Evolutionary conservation across 2,797 vertebrate genomes (phyloP), one percentile per base, ranked within the genome.

Genomic region (Kryptolebias ocellatus): DNA sequence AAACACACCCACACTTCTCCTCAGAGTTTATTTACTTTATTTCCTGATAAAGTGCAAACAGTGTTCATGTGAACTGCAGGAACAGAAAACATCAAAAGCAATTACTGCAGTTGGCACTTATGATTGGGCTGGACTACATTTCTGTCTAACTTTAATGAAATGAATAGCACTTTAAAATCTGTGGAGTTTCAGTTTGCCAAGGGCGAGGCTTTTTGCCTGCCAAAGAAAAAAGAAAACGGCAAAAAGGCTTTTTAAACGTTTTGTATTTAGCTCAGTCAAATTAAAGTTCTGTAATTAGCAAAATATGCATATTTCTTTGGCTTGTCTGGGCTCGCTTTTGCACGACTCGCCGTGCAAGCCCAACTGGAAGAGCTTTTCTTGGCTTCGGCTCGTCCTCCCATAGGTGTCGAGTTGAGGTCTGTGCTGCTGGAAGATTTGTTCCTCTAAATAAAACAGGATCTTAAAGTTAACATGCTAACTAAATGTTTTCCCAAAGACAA

Each of bases 401-500:
- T 49, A 70, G 78, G 80, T 80, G 67, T 60, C 5, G 58, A 83
- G 74, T 39, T 73, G 66, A 72, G 76, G 79, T 87, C 85, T 76
- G 75, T 64, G 83, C 71, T 76, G 74, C 77, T 71, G 79, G 72
- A 81, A 83, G 82, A 81, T 85, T 87, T 86, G 68, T 80, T 83
- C 81, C 63, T 79, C 70, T 84, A 80, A 88, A 89, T 87, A 85
- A 89, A 87, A 86, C 76, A 85, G 68, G 59, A 88, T 90, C 84
- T 86, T 79, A 83, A 84, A 77, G 79, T 82, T 82, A 88, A 88
- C 81, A 85, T 85, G 79, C 75, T 78, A 80, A 83, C 72, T 74
- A 79, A 87, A 81, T 70, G 69, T 74, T 71, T 49, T 78, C 74
- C 78, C 74, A 72, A 62, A 76, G 78, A 73, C 73, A 24, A 47